Conservation (phyloP, 2,113 vertebrate species). For the Regulus satrapa region DNA sequence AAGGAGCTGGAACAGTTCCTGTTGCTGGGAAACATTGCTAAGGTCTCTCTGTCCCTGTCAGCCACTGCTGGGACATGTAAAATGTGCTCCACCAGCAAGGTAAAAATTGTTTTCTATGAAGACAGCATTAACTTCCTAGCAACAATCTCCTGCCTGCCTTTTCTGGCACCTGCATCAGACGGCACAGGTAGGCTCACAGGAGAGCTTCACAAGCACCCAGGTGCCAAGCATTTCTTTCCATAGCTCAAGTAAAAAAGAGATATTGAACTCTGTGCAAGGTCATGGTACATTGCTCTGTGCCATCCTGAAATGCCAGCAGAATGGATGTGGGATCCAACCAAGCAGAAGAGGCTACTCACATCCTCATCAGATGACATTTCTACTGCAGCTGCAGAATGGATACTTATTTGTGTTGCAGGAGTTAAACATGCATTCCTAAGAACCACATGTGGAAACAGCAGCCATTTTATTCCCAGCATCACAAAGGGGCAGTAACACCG, state of each 20-base stretch:
- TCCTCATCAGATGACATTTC: not conserved
- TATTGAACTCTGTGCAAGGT: not conserved
- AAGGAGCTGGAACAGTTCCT: not conserved
- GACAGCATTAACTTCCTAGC: rapidly evolving
- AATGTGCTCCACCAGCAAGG: not conserved
- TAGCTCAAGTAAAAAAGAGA: not conserved
- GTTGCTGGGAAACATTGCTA: not conserved
- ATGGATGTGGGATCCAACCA: rapidly evolving
- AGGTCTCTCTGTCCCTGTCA: not conserved
- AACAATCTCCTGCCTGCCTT: not conserved
- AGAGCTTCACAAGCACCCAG: not conserved
- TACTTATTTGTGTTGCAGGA: not conserved
- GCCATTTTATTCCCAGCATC: not conserved
- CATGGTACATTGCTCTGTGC: rapidly evolving
- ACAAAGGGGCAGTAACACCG: not conserved
- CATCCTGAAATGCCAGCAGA: not conserved
- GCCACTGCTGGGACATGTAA: not conserved
- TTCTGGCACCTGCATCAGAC: not conserved
- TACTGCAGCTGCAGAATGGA: not conserved
- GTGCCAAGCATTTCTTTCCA: not conserved
- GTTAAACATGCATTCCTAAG: not conserved
- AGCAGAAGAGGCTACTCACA: not conserved
- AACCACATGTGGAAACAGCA: not conserved
- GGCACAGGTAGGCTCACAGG: not conserved
- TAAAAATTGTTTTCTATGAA: not conserved